Base-by-base conservation (phyloP, 2,888 invertebrate genomes). In the Pristionchus japonicus region DNA sequence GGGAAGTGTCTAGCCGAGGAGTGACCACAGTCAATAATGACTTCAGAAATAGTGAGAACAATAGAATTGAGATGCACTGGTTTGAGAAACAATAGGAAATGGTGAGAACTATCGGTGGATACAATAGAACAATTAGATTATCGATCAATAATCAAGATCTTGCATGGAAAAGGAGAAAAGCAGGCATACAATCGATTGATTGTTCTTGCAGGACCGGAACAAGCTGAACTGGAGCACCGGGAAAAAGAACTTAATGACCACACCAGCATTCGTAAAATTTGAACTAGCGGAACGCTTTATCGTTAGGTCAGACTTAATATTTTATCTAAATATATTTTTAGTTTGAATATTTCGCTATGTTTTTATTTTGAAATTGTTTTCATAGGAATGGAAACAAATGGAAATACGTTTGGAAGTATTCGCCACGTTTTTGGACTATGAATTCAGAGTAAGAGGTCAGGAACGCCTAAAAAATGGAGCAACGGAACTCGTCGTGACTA, bases 161-260 rank as follows among this genome's bases (percentile, higher is more conserved):
- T 31, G 31, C 20, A 11, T 27, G 27, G 20, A 43, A 77, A 77
- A 11, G 6, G 27, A 40, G 43, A 77, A n/a, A 77, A 27, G 77
- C 40, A 77, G 77, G 77, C 43, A 23, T 77, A 31, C 40, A 77
- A 74, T 77, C 43, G 77, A 77, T 77, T 43, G 77, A 77, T 43
- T 67, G 67, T 67, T 34, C 67, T 34, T 31, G 31, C 31, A 67
- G 67, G 34, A 34, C 77, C 43, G 77, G 43, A 47, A 77, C 34
- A 40, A 37, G 70, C 70, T 37, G 3, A 74, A 37, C 37, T 74
- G 70, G 23, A 40, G 31, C 40, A 34, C 77, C 77, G 77, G 77
- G 27, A 13, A 77, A 77, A 23, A 77, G 77, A 47, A 34, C 17
- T 67, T 67, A 31, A 67, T 67, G 34, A 31, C 67, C 31, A 15